Conservation (phyloP, 2,113 vertebrate genomes). For the Tragelaphus scriptus region DNA sequence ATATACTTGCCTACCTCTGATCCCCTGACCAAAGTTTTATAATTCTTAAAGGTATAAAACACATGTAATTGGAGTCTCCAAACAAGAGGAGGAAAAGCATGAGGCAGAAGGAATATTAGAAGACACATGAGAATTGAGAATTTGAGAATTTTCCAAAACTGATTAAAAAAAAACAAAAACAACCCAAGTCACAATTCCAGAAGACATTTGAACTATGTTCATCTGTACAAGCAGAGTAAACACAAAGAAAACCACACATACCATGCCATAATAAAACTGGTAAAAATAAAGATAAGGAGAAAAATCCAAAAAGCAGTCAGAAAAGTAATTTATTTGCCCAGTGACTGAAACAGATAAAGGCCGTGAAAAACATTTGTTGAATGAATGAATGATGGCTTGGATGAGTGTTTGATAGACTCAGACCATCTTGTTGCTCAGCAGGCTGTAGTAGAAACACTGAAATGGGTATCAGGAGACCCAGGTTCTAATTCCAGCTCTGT, state of each 20-base stretch:
- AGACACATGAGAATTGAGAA: not conserved
- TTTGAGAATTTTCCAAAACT: not conserved
- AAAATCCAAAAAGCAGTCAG: not conserved
- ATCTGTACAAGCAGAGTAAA: not conserved
- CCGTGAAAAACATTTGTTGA: not conserved
- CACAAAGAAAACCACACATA: not conserved
- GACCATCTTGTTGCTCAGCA: not conserved
- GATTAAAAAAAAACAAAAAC: not conserved
- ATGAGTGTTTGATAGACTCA: not conserved
- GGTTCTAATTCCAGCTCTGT: conserved; percentile 16
- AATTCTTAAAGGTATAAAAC: not conserved
- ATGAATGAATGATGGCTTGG: not conserved
- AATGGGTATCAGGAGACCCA: not conserved
- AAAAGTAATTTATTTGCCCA: not conserved
- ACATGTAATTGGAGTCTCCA: not conserved
- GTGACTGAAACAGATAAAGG: not conserved
- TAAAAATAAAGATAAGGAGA: conserved; percentile 35
- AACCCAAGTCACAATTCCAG: not conserved
- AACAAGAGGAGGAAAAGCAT: not conserved
- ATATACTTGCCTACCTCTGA: not conserved
- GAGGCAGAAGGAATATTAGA: not conserved
- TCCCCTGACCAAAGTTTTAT: not conserved
- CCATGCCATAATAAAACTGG: not conserved
- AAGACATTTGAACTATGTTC: not conserved
- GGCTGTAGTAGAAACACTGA: not conserved